Base-by-base conservation (phyloP, 2,888 invertebrate species). In the Calameuta pallipes region DNA sequence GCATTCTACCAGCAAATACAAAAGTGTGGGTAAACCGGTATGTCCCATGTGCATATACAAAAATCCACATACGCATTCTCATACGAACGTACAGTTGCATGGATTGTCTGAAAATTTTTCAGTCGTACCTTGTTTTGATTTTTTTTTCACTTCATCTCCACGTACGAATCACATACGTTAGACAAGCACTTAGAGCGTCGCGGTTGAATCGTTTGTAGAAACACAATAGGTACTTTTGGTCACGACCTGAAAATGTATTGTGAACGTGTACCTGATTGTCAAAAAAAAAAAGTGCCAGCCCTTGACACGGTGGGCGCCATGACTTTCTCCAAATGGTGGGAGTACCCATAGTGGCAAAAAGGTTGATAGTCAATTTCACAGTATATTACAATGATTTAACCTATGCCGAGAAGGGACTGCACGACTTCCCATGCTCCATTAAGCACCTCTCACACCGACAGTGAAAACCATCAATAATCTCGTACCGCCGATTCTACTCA, bases 301-400 rank as follows among this genome's bases (percentile, higher is more conserved):
- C 56, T 23, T 56, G 56, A 56, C 23, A 56, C 71, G 4, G 13
- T 71, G 23, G 71, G 71, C 31, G 71, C 71, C 33, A 71, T 31
- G 34, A 71, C 71, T 71, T 71, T 71, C 71, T 71, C 71, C 31
- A 34, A 71, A 71, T 34, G 71, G 71, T 71, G 71, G 31, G 34
- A 33, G 34, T 71, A 71, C 15, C 33, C 31, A 34, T 71, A 31
- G 23, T 33, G 71, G 71, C 71, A 71, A 33, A 71, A 71, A 71
- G 71, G 34, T 56, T 71, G 71, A 71, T 34, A 71, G 71, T 71
- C 71, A 71, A 71, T 71, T 71, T 71, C 71, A 71, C 71, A 71
- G 33, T 15, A n/a, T 71, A 71, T 71, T 71, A 71, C 71, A 71
- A 71, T 71, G 71, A 31, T 71, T 71, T 71, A 71, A 71, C 71